Base-by-base conservation (phyloP, 2,888 invertebrate genomes). In the Coremacera marginata region DNA sequence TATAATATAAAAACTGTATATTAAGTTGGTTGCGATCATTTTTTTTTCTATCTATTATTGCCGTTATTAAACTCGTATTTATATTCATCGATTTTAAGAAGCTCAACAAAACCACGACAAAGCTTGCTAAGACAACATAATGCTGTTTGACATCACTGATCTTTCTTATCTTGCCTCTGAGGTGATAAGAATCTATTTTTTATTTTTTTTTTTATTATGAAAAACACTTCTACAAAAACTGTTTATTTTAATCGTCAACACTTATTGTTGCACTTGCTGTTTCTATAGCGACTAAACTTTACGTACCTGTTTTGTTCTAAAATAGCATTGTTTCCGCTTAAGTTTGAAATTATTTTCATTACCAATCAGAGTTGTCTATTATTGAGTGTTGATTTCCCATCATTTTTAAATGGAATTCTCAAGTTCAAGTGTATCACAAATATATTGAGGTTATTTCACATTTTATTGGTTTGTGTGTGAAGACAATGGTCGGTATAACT, bases 361-460 rank as follows among this genome's bases (percentile, higher is more conserved):
- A 63, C 34, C 34, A 34, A 63, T 63, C n/a, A n/a, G n/a, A n/a
- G n/a, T 63, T 11, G 8, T 37, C 11, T 44, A 14, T 44, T 44
- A 44, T 44, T 2, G 14, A 44, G 2, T 44, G 44, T 44, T 44
- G 44, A 44, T 44, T 44, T 4, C 7, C 1, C n/a, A n/a, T n/a
- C n/a, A n/a, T n/a, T n/a, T n/a, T n/a, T n/a, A n/a, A n/a, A n/a
- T 31, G 5, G 8, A 34, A 9, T 5, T 63, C 63, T n/a, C 63
- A 63, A 31, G 34, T 63, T 63, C 63, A 63, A 63, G 63, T 63
- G 8, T 34, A 63, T 7, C n/a, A 44, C 44, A 44, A 44, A 44
- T 11, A 44, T 44, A 44, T 11, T 44, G 44, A 11, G 44, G 44
- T 44, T 44, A 37, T 37, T 37, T 7, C 4, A 7, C 1, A 37